Evolutionary conservation across 2,888 invertebrate species (phyloP), one percentile per base, ranked within the genome.

Genomic region (Cybosia mesomella): DNA sequence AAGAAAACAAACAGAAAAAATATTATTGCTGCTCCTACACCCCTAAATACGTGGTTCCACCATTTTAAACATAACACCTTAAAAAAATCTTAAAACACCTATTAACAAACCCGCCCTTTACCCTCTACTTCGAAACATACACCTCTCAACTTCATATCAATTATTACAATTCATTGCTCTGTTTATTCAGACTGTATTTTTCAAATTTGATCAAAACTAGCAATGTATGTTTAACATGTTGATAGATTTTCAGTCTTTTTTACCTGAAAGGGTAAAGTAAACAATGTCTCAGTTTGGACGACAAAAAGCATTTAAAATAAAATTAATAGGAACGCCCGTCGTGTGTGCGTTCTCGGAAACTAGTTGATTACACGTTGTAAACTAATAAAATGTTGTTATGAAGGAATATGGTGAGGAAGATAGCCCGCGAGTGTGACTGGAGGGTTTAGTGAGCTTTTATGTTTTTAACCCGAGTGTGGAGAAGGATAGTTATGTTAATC

Each of bases 281-380:
- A 87, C 86, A 87, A 66, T 80, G 80, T 80, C 79, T 81, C 75
- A 77, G 76, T 80, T 77, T 68, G 70, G 77, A 83, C 89, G 90
- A 91, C 91, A 91, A 91, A 92, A 91, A 89, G 70, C 71, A 72
- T 82, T 78, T 81, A 84, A 86, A 87, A 87, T 85, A 87, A 87
- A 87, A 87, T 86, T 81, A 79, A 81, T 83, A 80, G 73, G 81
- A 85, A 72, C 67, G 7, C 61, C 28, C 77, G 86, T 86, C 89
- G 89, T 89, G 88, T 89, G 91, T 80, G 82, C 22, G 83, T 93
- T 93, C 93, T 90, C 74, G 87, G 92, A 92, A 93, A 90, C 89
- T 87, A 82, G 90, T 89, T 92, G 90, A 92, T 92, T 89, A 89
- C 85, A 80, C 83, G 87, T 85, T 88, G 93, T 92, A 91, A 92